Evolutionary conservation across 1,140 invertebrate genomes (phyloP).

Genomic region (Lasioglossum baleicum): DNA sequence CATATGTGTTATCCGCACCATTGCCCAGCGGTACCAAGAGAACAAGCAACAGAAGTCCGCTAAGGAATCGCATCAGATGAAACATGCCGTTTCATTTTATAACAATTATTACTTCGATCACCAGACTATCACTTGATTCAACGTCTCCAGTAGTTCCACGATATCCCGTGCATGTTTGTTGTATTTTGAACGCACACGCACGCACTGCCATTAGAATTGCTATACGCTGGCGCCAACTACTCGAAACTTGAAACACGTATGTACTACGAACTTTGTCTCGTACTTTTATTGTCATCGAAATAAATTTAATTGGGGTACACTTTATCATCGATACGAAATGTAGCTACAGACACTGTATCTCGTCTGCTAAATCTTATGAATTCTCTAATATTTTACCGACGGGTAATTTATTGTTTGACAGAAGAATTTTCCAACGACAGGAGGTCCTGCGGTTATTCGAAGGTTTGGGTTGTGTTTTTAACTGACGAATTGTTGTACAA

Average conservation of each 20-base stretch:
- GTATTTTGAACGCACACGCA: slow-evolving; percentile 55
- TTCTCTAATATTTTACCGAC: too few relatives aligned
- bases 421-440: too few relatives aligned
- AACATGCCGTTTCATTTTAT: slow-evolving; percentile 65
- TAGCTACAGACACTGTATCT: too few relatives aligned
- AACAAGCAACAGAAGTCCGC: slow-evolving; percentile 42
- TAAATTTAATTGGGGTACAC: too few relatives aligned
- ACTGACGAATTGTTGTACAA: too few relatives aligned
- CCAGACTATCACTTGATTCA: slow-evolving; percentile 27
- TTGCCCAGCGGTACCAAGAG: slow-evolving; percentile 46
- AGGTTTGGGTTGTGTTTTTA: neutral
- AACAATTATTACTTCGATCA: slow-evolving; percentile 45
- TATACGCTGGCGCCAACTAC: slow-evolving; percentile 25
- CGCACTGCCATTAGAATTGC: slow-evolving; percentile 11
- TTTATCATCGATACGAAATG: too few relatives aligned
- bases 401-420: too few relatives aligned
- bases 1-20: slow-evolving; percentile 62
- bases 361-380: too few relatives aligned
- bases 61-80: slow-evolving; percentile 52
- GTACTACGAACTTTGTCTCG: neutral
- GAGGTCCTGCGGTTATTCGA: neutral
- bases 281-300: neutral
- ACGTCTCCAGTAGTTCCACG: neutral
- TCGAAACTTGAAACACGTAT: neutral
- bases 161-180: slow-evolving; percentile 38